phyloP scores from a whole-genome alignment of 2,113 vertebrate species.

The Thinocorus orbignyianus region DNA sequence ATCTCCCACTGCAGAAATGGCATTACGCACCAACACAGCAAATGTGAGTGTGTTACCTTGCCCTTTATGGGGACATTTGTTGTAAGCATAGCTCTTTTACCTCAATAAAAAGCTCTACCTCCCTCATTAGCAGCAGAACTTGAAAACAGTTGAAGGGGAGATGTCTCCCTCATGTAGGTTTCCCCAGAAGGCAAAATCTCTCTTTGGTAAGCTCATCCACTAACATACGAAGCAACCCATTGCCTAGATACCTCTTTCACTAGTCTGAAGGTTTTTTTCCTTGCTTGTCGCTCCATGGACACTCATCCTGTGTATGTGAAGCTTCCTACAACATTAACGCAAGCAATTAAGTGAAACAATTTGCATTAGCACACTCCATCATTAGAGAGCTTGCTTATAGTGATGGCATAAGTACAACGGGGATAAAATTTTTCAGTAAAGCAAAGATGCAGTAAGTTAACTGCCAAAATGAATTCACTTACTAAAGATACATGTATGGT shows the following conservation, averaged over 20 bases:
- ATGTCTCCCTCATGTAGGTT: not conserved
- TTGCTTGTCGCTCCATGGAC: not conserved
- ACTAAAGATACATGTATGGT: not conserved
- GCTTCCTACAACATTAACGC: not conserved
- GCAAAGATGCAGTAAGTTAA: not conserved
- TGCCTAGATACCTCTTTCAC: not conserved
- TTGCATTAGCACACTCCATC: not conserved
- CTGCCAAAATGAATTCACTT: not conserved
- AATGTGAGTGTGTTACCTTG: not conserved
- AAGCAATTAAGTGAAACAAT: not conserved
- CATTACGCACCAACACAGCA: not conserved
- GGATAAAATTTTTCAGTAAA: constrained; percentile 1
- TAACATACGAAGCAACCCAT: not conserved
- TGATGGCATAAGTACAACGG: not conserved
- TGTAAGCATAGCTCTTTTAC: not conserved
- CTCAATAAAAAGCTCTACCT: not conserved
- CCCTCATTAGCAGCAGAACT: not conserved
- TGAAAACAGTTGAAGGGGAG: not conserved
- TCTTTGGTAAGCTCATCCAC: not conserved
- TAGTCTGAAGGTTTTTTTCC: not conserved
- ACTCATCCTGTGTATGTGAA: not conserved
- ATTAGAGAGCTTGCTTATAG: constrained; percentile 1
- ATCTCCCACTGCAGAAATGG: not conserved
- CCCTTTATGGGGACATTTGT: not conserved
- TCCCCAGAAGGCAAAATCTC: not conserved